Evolutionary conservation across 1,140 invertebrate species (phyloP).

Genomic region (Procambarus virginalis): DNA sequence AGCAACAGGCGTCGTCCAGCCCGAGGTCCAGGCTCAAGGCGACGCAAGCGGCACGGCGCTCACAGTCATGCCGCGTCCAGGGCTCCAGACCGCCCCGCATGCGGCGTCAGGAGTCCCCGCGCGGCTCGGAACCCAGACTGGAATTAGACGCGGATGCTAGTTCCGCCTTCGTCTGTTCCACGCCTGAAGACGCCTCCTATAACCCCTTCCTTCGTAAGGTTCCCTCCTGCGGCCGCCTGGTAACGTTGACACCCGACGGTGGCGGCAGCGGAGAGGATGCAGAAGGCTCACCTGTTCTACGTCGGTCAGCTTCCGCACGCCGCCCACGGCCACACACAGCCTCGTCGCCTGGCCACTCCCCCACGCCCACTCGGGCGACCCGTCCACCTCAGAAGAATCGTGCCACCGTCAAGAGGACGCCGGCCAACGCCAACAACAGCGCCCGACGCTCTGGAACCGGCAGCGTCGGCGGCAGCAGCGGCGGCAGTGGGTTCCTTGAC

Average conservation of each 20-base stretch:
- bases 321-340: conserved; percentile 57
- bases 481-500: conserved; percentile 56
- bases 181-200: conserved; percentile 60
- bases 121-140: conserved; percentile 31
- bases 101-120: conserved; percentile 47
- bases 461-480: background rate
- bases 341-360: conserved; percentile 65
- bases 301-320: conserved; percentile 68
- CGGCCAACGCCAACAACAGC: conserved; percentile 2
- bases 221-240: conserved; percentile 69
- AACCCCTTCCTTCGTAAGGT: conserved; percentile 70
- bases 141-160: conserved; percentile 47
- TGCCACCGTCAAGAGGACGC: conserved; percentile 26
- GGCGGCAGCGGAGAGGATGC: conserved; percentile 27
- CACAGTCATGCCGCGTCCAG: conserved; percentile 70
- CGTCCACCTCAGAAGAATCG: conserved; percentile 60
- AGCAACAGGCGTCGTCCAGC: conserved; percentile 57
- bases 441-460: conserved; percentile 2
- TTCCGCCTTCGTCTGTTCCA: conserved; percentile 25
- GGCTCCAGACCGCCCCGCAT: conserved; percentile 65
- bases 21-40: conserved; percentile 63
- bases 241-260: conserved; percentile 58
- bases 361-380: conserved; percentile 63
- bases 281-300: conserved; percentile 63
- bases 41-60: conserved; percentile 61